phyloP scores from a whole-genome alignment of 30 jellyfish, hydroid and myxozoan species.

The Aurelia sp. region DNA sequence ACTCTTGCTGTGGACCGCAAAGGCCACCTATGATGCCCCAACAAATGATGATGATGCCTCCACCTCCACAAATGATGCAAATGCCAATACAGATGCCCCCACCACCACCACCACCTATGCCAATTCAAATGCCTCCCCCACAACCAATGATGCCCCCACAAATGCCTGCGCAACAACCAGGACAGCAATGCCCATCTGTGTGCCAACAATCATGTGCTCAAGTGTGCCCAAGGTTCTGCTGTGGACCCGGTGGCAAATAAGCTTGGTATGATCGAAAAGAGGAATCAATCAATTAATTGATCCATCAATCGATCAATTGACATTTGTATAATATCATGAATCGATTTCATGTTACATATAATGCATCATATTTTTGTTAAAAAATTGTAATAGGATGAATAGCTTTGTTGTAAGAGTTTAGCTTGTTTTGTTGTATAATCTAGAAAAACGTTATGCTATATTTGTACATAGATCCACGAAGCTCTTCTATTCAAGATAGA shows the following conservation, averaged over 20 bases:
- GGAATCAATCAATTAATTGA: no score
- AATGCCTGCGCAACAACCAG: constrained; percentile 6
- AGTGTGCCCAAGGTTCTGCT: constrained; percentile 80
- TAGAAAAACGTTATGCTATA: no score
- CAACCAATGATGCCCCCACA: constrained; percentile 8
- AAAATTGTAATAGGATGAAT: no score
- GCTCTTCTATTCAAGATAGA: no score
- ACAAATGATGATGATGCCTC: constrained; percentile 64
- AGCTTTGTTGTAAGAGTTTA: no score
- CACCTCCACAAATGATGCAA: constrained; percentile 57
- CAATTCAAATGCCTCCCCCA: constrained; percentile 10
- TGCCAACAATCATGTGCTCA: constrained; percentile 79
- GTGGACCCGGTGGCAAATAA: constrained; percentile 81
- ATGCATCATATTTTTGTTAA: no score
- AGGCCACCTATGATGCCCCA: constrained; percentile 56
- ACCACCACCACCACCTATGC: constrained; percentile 65
- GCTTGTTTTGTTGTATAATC: no score
- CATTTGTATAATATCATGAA: not conserved
- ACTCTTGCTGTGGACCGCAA: constrained; percentile 79
- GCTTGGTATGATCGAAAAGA: not conserved
- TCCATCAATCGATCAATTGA: not conserved
- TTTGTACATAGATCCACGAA: no score
- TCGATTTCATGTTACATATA: no score
- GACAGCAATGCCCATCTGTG: constrained; percentile 52
- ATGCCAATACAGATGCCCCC: constrained; percentile 64